Evolutionary conservation across 2,888 invertebrate genomes (phyloP).

Genomic region (Cerceris rybyensis): DNA sequence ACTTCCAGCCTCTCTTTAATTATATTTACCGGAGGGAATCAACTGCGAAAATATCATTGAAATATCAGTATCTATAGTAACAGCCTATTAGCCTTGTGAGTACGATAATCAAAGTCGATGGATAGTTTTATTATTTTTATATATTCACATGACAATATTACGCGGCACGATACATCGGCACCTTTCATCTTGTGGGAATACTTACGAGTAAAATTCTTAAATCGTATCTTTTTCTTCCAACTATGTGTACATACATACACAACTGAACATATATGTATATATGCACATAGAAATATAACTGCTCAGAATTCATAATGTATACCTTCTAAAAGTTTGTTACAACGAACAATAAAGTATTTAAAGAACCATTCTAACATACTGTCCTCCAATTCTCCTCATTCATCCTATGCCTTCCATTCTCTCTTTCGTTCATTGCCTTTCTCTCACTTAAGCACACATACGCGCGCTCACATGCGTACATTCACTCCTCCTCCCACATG

Average conservation of each 20-base stretch:
- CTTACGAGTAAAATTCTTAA: slow-evolving; percentile 69
- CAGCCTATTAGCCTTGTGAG: neutral
- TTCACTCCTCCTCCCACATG: neutral
- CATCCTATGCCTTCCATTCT: slow-evolving; percentile 32
- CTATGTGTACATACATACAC: slow-evolving; percentile 45
- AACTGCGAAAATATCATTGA: slow-evolving; percentile 48
- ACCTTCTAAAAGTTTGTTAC: slow-evolving; percentile 75
- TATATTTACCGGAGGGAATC: too few species aligned
- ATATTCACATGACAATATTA: slow-evolving; percentile 59
- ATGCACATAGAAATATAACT: slow-evolving; percentile 79
- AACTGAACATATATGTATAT: slow-evolving; percentile 50
- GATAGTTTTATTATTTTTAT: slow-evolving; percentile 58
- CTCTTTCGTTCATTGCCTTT: slow-evolving; percentile 30
- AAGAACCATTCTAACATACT: slow-evolving; percentile 66
- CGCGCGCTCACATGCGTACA: neutral
- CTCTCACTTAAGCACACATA: neutral
- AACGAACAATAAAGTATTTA: slow-evolving; percentile 74
- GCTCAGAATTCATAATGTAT: slow-evolving; percentile 76
- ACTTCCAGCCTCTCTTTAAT: too few species aligned
- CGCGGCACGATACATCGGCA: slow-evolving; percentile 73
- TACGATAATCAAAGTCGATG: slow-evolving; percentile 56
- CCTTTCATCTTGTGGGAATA: slow-evolving; percentile 71
- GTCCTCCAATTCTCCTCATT: slow-evolving; percentile 29
- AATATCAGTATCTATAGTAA: slow-evolving; percentile 8
- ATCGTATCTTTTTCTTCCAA: slow-evolving; percentile 36